Evolutionary conservation across 2,888 invertebrate genomes (phyloP).

Genomic region (Dendrolimus pini): DNA sequence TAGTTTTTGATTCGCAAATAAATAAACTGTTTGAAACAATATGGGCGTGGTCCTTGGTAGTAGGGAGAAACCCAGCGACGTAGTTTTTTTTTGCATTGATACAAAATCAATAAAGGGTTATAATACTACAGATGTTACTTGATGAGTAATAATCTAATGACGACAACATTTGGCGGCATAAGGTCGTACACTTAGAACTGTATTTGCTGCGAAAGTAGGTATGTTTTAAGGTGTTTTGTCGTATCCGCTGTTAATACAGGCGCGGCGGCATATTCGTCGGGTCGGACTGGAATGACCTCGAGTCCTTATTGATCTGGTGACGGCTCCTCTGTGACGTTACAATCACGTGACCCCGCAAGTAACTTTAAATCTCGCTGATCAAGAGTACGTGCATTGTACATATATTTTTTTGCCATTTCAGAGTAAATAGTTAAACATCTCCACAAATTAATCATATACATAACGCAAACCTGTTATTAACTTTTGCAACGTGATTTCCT

Average conservation of each 20-base stretch:
- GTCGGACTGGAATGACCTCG: conserved; percentile 52
- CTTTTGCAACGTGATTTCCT: no score
- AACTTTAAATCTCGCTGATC: conserved; percentile 9
- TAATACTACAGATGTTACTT: background rate
- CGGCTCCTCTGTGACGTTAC: conserved; percentile 53
- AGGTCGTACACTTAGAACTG: no score
- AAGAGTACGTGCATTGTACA: background rate
- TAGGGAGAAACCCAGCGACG: background rate
- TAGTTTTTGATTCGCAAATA: no score
- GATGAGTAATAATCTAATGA: no score
- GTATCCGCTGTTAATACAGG: conserved; percentile 1
- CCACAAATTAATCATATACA: no score
- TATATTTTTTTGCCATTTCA: no score
- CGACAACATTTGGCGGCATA: no score
- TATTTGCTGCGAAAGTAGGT: background rate
- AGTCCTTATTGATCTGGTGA: conserved; percentile 66
- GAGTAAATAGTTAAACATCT: no score
- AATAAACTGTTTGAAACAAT: background rate
- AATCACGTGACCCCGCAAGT: conserved; percentile 36
- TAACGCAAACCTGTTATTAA: no score
- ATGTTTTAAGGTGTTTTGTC: background rate
- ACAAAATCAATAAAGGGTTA: background rate
- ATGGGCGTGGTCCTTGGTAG: background rate
- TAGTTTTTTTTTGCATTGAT: background rate
- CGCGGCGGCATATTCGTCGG: conserved; percentile 8